Base-by-base conservation (phyloP, 2,888 invertebrate genomes). In the Trissolcus japonicus region DNA sequence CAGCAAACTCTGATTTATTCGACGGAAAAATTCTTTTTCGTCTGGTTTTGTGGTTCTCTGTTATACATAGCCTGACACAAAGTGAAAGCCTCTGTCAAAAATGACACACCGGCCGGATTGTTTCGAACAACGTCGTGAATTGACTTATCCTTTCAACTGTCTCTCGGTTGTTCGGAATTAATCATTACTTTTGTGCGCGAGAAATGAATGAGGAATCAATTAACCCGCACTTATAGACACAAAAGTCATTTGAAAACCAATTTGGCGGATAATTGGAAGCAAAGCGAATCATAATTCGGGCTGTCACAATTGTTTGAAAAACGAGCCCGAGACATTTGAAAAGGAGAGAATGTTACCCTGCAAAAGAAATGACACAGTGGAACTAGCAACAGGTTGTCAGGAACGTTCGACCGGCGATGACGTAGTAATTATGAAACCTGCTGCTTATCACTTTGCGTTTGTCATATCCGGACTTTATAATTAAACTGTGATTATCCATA, bases 401-500 rank as follows among this genome's bases (percentile, higher is more conserved):
- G 66, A 54, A 48, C 55, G 55, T 73, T 74, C 62, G 61, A 61
- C 73, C 48, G 66, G 57, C 62, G 53, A 57, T 74, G 74, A 74
- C 57, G 67, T 62, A 56, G 57, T 67, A 62, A 43, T 74, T 67
- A 74, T 55, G 73, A 54, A 73, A 65, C 73, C 61, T 60, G 65
- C 73, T 66, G 73, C 60, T 76, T 65, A 72, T 72, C 72, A 72
- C 63, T 63, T 62, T 68, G 21, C 60, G 65, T 75, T 63, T 66
- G 76, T 76, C 69, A 71, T 76, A 76, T 76, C 76, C 71, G 71
- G 76, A 61, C 57, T 66, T 63, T 81, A 66, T 79, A 83, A 86
- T 85, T 82, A 83, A 80, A 67, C 78, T 67, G 80, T 83, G 84
- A 84, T 82, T 83, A 82, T 71, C 79, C 71, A 79, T 75, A 81